These are phyloP conservation scores for Epizoanthus illoricatus DNA, from an alignment of 92 coral and sea anemone genomes.

Conservation along the genomic window DNA sequence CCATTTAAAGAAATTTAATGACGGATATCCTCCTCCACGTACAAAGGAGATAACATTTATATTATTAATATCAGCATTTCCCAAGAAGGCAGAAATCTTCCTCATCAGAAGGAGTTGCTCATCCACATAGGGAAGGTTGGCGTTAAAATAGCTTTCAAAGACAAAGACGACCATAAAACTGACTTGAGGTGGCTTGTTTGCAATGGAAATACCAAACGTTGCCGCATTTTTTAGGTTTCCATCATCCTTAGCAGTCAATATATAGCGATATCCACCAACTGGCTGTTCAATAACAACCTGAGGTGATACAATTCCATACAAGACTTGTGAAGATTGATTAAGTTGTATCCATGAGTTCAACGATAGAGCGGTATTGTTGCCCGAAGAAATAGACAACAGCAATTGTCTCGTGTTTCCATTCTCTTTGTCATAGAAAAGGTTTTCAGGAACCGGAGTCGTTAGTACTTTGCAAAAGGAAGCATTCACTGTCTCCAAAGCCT, in stretches of 20 bases:
- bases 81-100: conserved; percentile 27
- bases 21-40: conserved; percentile 49
- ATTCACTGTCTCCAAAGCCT: conserved; percentile 10
- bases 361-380: conserved; percentile 13
- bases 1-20: conserved; percentile 49
- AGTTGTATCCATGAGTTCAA: conserved; percentile 48
- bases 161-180: conserved; percentile 34
- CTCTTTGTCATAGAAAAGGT: conserved; percentile 48
- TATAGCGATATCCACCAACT: conserved; percentile 30
- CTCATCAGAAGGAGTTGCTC: conserved; percentile 26
- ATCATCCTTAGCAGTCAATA: conserved; percentile 38
- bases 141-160: conserved; percentile 41
- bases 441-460: conserved; percentile 26
- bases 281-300: conserved; percentile 27
- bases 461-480: conserved; percentile 36
- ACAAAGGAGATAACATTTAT: conserved; percentile 41
- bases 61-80: conserved; percentile 4
- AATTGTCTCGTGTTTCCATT: conserved; percentile 40
- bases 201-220: conserved; percentile 24
- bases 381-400: conserved; percentile 20
- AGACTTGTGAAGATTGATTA: conserved; percentile 26
- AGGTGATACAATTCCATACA: conserved; percentile 45
- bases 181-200: conserved; percentile 13
- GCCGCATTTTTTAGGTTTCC: conserved; percentile 20
- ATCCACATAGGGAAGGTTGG: conserved; percentile 35